These are phyloP conservation scores for Lottia scabra DNA, from an alignment of 2,888 invertebrate genomes.

Conservation along the genomic window DNA sequence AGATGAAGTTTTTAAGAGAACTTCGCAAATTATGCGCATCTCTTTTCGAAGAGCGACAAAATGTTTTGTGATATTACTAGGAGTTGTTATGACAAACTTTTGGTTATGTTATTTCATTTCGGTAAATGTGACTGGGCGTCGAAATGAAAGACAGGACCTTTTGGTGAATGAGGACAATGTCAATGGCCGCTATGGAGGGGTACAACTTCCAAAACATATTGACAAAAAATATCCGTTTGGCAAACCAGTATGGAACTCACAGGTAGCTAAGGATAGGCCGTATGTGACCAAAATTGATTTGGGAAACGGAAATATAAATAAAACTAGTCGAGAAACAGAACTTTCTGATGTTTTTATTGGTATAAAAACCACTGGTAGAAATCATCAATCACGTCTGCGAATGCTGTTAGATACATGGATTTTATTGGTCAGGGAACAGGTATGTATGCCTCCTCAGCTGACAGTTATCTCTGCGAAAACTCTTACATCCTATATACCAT, in stretches of 20 bases:
- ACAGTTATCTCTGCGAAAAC: too few species aligned
- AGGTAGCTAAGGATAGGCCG: conserved; percentile 6
- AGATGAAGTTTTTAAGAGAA: neutral
- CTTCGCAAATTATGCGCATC: conserved; percentile 35
- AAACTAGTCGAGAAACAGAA: conserved; percentile 30
- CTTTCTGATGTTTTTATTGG: conserved; percentile 86
- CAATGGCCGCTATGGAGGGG: conserved; percentile 9
- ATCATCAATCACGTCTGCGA: conserved; percentile 85
- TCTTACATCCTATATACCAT: too few species aligned
- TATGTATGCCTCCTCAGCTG: too few species aligned
- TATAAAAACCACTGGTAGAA: conserved; percentile 92
- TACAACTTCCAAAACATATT: conserved; percentile 23
- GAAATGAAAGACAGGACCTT: neutral
- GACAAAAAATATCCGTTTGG: conserved; percentile 17
- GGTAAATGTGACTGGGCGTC: neutral
- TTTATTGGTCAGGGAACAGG: conserved; percentile 90
- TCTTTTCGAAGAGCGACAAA: conserved; percentile 40
- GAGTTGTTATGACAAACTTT: conserved; percentile 29
- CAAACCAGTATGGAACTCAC: neutral
- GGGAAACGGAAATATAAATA: neutral
- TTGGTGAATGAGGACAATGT: neutral
- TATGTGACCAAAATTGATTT: conserved; percentile 6
- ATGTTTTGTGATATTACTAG: conserved; percentile 27
- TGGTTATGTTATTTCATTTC: conserved; percentile 11
- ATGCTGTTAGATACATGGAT: conserved; percentile 96